phyloP scores from a whole-genome alignment of 2,888 invertebrate species.

The Diaprepes abbreviatus region DNA sequence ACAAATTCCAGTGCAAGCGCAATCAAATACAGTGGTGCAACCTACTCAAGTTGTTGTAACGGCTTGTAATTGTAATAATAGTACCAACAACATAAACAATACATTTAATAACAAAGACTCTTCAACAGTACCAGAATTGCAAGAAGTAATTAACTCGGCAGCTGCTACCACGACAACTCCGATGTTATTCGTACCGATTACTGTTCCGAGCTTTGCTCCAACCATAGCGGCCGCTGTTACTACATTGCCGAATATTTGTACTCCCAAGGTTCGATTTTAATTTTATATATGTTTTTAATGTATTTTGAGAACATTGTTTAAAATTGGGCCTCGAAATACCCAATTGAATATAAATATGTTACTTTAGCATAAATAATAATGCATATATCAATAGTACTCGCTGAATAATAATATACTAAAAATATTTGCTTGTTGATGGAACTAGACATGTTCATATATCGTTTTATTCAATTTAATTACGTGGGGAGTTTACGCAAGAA shows the following conservation, averaged over 20 bases:
- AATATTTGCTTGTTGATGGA: no score
- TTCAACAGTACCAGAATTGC: neutral
- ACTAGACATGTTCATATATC: no score
- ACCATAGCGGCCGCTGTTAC: slow-evolving; percentile 64
- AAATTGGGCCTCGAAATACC: slow-evolving; percentile 27
- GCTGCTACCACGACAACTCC: slow-evolving; percentile 57
- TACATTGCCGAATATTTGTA: slow-evolving; percentile 65
- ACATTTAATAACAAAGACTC: slow-evolving; percentile 36
- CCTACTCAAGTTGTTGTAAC: slow-evolving; percentile 62
- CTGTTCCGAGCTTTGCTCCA: slow-evolving; percentile 67
- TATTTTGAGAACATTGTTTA: slow-evolving; percentile 29
- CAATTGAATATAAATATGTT: neutral
- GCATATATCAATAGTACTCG: no score
- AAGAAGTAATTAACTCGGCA: neutral
- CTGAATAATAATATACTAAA: no score
- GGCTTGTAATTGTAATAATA: slow-evolving; percentile 63
- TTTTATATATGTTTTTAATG: neutral
- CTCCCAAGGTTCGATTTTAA: slow-evolving; percentile 63
- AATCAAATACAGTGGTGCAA: slow-evolving; percentile 55
- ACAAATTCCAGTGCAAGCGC: slow-evolving; percentile 48
- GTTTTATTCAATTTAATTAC: no score
- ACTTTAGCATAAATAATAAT: no score
- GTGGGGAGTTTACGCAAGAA: no score
- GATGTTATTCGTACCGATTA: slow-evolving; percentile 70
- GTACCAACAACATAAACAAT: slow-evolving; percentile 50